These are phyloP conservation scores for Linnaemya tessellans DNA, from an alignment of 2,888 invertebrate species.

Conservation along the genomic window DNA sequence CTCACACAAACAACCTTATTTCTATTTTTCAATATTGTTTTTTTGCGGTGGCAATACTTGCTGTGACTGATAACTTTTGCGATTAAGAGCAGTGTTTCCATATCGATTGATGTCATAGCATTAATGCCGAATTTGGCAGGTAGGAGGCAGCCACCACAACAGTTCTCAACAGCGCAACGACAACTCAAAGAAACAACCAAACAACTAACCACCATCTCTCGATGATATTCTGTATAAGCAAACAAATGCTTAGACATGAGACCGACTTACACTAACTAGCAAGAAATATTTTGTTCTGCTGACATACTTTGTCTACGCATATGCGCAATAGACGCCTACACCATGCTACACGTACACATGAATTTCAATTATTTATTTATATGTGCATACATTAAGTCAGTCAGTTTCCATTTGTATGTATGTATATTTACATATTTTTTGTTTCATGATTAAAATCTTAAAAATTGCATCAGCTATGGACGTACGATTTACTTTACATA, in stretches of 20 bases:
- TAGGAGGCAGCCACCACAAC: conserved; percentile 58
- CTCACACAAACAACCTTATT: conserved; percentile 45
- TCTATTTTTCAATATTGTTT: conserved; percentile 34
- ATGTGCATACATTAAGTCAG: conserved; percentile 4
- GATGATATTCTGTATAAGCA: conserved; percentile 34
- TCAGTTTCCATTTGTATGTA: conserved; percentile 6
- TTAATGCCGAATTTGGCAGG: conserved; percentile 60
- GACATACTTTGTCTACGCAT: conserved; percentile 65
- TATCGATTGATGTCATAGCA: conserved; percentile 76
- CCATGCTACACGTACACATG: conserved; percentile 18
- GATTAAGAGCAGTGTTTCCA: conserved; percentile 68
- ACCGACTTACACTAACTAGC: conserved; percentile 11
- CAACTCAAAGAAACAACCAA: conserved; percentile 17
- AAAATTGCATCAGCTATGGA: conserved; percentile 62
- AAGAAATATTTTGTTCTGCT: conserved; percentile 55
- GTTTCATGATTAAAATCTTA: conserved; percentile 54
- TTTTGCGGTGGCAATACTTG: conserved; percentile 38
- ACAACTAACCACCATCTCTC: conserved; percentile 16
- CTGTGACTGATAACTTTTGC: conserved; percentile 33
- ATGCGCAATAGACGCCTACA: conserved; percentile 69
- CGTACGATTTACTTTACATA: conserved; percentile 58
- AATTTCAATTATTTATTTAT: conserved; percentile 37
- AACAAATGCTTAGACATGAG: not conserved
- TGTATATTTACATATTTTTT: conserved; percentile 3
- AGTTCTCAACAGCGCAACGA: conserved; percentile 11